These are phyloP conservation scores for Trachurus trachurus DNA, from an alignment of 2,797 vertebrate genomes.

Conservation along the genomic window DNA sequence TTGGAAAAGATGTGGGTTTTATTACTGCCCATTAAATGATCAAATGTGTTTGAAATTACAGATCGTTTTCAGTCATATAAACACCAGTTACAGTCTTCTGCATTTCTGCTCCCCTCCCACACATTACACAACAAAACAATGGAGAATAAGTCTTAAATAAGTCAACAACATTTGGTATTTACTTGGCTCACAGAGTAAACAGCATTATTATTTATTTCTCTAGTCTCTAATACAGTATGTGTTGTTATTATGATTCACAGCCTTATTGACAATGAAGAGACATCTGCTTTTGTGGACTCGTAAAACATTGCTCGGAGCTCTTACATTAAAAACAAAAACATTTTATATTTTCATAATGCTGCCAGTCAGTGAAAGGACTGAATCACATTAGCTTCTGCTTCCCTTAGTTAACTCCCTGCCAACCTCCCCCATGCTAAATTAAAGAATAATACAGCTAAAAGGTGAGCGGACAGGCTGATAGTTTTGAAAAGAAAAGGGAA, in stretches of 20 bases:
- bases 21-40: constrained; percentile 17
- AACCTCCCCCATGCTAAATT: constrained; percentile 49
- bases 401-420: constrained; percentile 48
- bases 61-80: constrained; percentile 15
- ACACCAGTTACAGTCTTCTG: constrained; percentile 2
- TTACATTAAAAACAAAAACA: constrained; percentile 65
- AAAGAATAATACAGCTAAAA: constrained; percentile 68
- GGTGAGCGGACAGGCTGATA: constrained; percentile 58
- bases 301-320: constrained; percentile 53
- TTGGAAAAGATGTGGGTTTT: background rate
- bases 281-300: constrained; percentile 51
- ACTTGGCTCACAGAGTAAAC: constrained; percentile 22
- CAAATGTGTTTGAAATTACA: constrained; percentile 33
- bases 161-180: constrained; percentile 33
- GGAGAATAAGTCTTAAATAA: constrained; percentile 30
- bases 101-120: constrained; percentile 1
- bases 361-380: constrained; percentile 61
- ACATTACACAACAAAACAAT: constrained; percentile 22
- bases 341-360: constrained; percentile 67
- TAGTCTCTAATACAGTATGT: constrained; percentile 56
- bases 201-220: constrained; percentile 50
- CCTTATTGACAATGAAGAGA: constrained; percentile 54
- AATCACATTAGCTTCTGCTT: constrained; percentile 65
- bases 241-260: constrained; percentile 53
- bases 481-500: constrained; percentile 40